Conservation (phyloP, 2,888 invertebrate genomes). For the Plagiodera versicolora region DNA sequence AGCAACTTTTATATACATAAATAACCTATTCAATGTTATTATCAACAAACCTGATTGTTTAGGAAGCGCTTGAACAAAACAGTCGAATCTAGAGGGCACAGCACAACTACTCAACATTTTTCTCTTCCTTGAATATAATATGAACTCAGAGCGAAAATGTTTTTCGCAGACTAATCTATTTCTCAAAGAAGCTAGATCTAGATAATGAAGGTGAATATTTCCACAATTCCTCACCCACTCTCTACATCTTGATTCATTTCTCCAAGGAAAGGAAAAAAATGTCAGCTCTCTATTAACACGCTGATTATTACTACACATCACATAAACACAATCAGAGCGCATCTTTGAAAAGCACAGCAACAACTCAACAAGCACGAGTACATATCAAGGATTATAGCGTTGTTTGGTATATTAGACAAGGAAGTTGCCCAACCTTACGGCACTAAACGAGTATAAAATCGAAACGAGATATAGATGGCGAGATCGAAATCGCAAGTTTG, state of each 20-base stretch:
- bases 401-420: no score
- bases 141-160: background rate
- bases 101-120: background rate
- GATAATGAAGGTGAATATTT: background rate
- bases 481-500: no score
- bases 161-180: background rate
- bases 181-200: background rate
- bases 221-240: background rate
- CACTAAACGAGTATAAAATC: no score
- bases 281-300: background rate
- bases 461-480: no score
- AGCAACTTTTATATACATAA: no score
- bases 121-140: background rate
- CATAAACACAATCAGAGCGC: background rate
- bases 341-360: background rate
- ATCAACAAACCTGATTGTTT: background rate
- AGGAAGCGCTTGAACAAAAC: background rate
- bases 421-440: no score
- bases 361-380: no score
- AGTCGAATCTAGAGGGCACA: background rate
- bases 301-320: background rate
- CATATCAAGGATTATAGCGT: no score
- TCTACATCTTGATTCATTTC: background rate
- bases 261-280: slow-evolving; percentile 21
- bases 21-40: no score